Evolutionary conservation across 2,888 invertebrate genomes (phyloP), one percentile per base, ranked within the genome.

Genomic region (Agriopis leucophaearia): DNA sequence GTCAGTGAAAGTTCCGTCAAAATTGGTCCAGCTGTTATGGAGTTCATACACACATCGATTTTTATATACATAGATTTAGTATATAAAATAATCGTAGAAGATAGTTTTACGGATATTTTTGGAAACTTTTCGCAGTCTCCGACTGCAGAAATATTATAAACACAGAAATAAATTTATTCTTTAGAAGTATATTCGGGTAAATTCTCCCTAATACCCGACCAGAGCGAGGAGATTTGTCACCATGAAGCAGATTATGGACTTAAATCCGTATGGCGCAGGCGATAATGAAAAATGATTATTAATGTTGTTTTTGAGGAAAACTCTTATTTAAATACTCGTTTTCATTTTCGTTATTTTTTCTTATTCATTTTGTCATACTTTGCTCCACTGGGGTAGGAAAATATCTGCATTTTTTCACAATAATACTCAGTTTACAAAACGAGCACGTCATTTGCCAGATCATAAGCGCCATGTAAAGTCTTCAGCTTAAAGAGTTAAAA

Each of bases 281-380:
- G 36, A 47, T 54, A 47, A 54, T 54, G 45, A 38, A 62, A 54
- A 54, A 45, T 47, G 16, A 62, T 54, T 54, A 27, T 54, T 47
- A 12, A 18, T 54, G 54, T 38, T 52, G 35, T 52, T 35, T 61
- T 62, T 55, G 7, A 54, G 36, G 16, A n/a, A 42, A 51, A 35
- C 35, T n/a, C 48, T 48, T 7, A 18, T 48, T 48, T 12, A 48
- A 27, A 48, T 27, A 48, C 27, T 3, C 4, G 16, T 47, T 47
- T 47, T 2, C 9, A 8, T 9, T 16, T 16, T 16, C 1, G 8
- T 47, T 16, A 8, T 47, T 9, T 15, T 2, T 47, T 47, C 16
- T 15, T 27, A 27, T 27, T 27, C 27, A 27, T 27, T 27, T 27
- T 27, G 27, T 27, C 27, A 27, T 5, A 27, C 27, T 5, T 45